phyloP scores from a whole-genome alignment of 2,113 vertebrate genomes.

The Capreolus pygargus region DNA sequence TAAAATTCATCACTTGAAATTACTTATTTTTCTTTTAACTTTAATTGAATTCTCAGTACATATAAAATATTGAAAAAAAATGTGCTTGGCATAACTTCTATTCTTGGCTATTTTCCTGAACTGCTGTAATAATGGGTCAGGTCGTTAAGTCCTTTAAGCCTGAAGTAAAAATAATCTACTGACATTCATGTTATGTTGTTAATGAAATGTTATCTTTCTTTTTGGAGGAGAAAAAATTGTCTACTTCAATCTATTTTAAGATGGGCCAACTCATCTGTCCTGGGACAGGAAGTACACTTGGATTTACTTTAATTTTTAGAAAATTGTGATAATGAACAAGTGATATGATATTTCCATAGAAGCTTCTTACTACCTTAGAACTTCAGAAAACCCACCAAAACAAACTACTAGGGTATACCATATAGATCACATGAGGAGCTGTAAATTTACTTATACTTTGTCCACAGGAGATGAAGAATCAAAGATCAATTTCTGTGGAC shows the following conservation, averaged over 20 bases:
- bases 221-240: neutral
- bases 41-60: neutral
- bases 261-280: neutral
- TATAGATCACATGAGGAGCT: too few species aligned
- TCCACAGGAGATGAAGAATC: neutral
- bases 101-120: neutral
- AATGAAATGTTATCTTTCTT: neutral
- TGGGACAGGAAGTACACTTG: neutral
- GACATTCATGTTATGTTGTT: neutral
- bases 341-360: neutral
- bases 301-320: neutral
- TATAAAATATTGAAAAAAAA: neutral
- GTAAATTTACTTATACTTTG: neutral
- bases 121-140: neutral
- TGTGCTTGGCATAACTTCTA: neutral
- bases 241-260: neutral
- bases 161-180: slow-evolving; percentile 39
- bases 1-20: neutral
- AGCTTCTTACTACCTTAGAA: neutral
- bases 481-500: neutral
- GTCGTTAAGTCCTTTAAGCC: neutral
- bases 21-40: slow-evolving; percentile 21
- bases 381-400: neutral
- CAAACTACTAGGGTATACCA: neutral
- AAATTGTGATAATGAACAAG: neutral